Evolutionary conservation across 2,113 vertebrate genomes (phyloP).

Genomic region (Serilophus lunatus): DNA sequence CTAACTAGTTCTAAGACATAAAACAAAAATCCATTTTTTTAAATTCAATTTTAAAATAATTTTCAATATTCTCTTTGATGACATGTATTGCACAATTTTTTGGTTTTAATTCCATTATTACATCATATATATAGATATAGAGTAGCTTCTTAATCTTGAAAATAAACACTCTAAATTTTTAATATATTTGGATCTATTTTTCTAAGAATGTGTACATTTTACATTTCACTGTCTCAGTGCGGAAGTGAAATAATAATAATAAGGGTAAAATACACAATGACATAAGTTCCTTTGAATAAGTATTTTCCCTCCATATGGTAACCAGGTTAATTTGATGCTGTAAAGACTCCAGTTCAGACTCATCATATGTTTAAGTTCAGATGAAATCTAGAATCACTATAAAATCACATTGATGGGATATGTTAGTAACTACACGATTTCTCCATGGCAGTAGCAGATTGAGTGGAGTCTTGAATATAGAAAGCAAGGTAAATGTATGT

Average conservation of each 20-base stretch:
- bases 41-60: not conserved
- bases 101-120: not conserved
- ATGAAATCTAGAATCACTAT: not conserved
- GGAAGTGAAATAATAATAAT: not conserved
- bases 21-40: fast-evolving
- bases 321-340: not conserved
- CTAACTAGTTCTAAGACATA: not conserved
- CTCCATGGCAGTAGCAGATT: not conserved
- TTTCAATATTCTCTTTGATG: not conserved
- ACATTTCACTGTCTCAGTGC: not conserved
- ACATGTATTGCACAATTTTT: not conserved
- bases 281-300: not conserved
- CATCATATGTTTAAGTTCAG: fast-evolving
- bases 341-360: not conserved
- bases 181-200: not conserved
- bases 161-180: not conserved
- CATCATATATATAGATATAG: fast-evolving
- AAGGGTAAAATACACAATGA: not conserved
- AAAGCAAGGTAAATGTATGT: not conserved
- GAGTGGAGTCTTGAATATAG: not conserved
- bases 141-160: not conserved
- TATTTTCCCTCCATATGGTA: not conserved
- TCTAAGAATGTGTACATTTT: not conserved
- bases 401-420: not conserved
- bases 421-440: not conserved